Evolutionary conservation across 2,888 invertebrate genomes (phyloP).

Genomic region (Diachrysia chrysitis): DNA sequence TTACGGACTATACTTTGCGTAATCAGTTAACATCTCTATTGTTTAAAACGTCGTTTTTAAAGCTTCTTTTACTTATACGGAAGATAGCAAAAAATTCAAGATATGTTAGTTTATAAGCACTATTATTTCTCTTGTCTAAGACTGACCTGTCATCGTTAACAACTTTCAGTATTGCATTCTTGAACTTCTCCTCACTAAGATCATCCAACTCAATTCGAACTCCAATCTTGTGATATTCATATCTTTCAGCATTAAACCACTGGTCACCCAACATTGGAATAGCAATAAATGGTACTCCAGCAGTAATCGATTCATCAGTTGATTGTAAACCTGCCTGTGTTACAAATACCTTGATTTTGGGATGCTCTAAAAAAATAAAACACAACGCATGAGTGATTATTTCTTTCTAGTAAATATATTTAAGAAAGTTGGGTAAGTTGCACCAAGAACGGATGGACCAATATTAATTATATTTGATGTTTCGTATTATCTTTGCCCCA

Average conservation of each 20-base stretch:
- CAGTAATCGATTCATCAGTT: conserved; percentile 76
- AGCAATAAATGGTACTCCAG: conserved; percentile 74
- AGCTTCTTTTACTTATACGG: too few species aligned
- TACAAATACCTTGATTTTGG: too few species aligned
- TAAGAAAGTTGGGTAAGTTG: too few species aligned
- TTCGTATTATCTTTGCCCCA: too few species aligned
- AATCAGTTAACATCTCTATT: too few species aligned
- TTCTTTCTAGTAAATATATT: too few species aligned
- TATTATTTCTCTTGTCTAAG: neutral
- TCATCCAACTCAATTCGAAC: conserved; percentile 17
- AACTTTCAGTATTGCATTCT: conserved; percentile 18
- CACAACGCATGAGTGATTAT: too few species aligned
- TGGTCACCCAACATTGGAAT: conserved; percentile 78
- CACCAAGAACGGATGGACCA: too few species aligned
- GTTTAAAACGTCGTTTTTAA: neutral
- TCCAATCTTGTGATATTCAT: too few species aligned
- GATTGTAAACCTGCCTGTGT: conserved; percentile 82
- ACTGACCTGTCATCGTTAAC: conserved; percentile 19
- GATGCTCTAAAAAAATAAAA: too few species aligned
- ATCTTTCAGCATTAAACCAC: conserved; percentile 72
- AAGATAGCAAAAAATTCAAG: neutral
- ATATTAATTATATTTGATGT: too few species aligned
- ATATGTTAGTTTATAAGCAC: neutral
- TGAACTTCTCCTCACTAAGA: conserved; percentile 16
- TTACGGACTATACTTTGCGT: too few species aligned